phyloP scores from a whole-genome alignment of 1,140 invertebrate genomes.

The Phymastichus coffea region DNA sequence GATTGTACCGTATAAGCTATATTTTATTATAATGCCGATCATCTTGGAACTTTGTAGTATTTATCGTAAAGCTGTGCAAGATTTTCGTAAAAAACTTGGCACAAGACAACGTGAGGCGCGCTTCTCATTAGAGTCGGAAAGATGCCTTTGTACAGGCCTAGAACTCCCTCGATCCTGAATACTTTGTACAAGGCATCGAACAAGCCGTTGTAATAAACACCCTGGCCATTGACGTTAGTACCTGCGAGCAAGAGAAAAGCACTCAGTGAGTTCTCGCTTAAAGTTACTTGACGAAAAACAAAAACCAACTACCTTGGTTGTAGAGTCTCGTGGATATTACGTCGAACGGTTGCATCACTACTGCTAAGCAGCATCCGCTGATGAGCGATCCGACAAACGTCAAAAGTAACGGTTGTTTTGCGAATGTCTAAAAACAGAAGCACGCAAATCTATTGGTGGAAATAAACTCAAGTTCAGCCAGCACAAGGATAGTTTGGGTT shows the following conservation, averaged over 20 bases:
- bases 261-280: too few relatives aligned
- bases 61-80: constrained; percentile 58
- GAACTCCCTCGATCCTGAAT: constrained; percentile 70
- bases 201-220: constrained; percentile 70
- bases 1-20: too few relatives aligned
- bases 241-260: constrained; percentile 53
- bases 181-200: constrained; percentile 75
- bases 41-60: too few relatives aligned
- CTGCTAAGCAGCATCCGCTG: constrained; percentile 76
- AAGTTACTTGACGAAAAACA: too few relatives aligned
- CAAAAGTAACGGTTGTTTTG: constrained; percentile 61
- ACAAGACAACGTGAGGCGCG: constrained; percentile 82
- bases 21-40: too few relatives aligned
- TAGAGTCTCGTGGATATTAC: constrained; percentile 86
- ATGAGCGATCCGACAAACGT: constrained; percentile 76
- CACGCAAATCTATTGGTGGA: too few relatives aligned
- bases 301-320: constrained; percentile 89
- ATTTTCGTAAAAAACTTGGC: constrained; percentile 81
- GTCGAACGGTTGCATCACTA: constrained; percentile 88
- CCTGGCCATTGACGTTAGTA: constrained; percentile 64
- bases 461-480: too few relatives aligned
- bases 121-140: constrained; percentile 77
- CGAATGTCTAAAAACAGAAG: not conserved
- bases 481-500: too few relatives aligned
- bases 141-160: constrained; percentile 81